Conservation (phyloP, 2,113 vertebrate species). For the Rhinichthys klamathensis region DNA sequence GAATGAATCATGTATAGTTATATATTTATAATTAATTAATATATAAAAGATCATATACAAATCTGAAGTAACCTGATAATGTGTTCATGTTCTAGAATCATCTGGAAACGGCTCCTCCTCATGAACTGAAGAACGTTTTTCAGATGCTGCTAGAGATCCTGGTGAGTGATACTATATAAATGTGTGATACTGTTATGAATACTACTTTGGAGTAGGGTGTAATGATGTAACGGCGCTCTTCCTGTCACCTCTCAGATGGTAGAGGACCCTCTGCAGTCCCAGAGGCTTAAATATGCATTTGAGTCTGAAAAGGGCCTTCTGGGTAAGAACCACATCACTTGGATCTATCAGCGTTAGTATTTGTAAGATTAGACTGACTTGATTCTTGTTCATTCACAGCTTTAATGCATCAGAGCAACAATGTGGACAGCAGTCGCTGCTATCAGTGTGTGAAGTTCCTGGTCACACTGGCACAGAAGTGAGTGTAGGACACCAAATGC, state of each 20-base stretch:
- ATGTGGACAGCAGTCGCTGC: slow-evolving; percentile 96
- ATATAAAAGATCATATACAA: not conserved
- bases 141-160: slow-evolving; percentile 94
- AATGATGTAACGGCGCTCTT: slow-evolving; percentile 18
- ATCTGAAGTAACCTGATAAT: not conserved
- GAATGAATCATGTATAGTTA: too few relatives aligned
- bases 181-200: not conserved
- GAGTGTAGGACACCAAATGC: slow-evolving; percentile 68
- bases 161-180: slow-evolving; percentile 73
- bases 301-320: slow-evolving; percentile 96
- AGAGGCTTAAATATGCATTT: slow-evolving; percentile 95
- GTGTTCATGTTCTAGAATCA: slow-evolving; percentile 80
- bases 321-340: slow-evolving; percentile 74
- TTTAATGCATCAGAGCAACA: slow-evolving; percentile 98
- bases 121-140: slow-evolving; percentile 96
- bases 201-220: not conserved
- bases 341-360: not conserved
- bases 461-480: slow-evolving; percentile 97
- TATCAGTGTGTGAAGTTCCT: slow-evolving; percentile 99
- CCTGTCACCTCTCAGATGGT: slow-evolving; percentile 79
- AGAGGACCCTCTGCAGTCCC: slow-evolving; percentile 92
- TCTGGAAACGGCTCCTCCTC: slow-evolving; percentile 92
- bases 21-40: not conserved
- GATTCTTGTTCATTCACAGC: slow-evolving; percentile 72
- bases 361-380: not conserved